Evolutionary conservation across 2,888 invertebrate species (phyloP), one percentile per base, ranked within the genome.

Genomic region (Lamellibrachia satsuma): DNA sequence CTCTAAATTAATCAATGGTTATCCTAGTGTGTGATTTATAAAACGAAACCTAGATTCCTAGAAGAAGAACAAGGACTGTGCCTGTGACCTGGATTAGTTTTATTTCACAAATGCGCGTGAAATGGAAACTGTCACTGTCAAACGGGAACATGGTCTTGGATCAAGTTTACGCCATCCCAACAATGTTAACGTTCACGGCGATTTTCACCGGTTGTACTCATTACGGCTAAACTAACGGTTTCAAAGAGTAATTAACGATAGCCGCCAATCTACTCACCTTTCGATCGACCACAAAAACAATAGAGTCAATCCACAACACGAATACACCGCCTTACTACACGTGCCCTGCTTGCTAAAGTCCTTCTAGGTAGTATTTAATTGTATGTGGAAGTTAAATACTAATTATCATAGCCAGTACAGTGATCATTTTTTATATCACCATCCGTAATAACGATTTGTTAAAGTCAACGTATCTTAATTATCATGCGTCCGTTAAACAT

Each of bases 231-330:
- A 22, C 15, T 55, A 75, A 75, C 22, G 15, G 22, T 22, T 75
- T 22, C 15, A 75, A 75, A 15, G 75, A 3, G 75, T 75, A 75
- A 75, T 75, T 75, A 75, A n/a, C 6, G 1, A 22, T 22, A 22
- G 75, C 75, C 75, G 75, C 75, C n/a, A 75, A 75, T 75, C 75
- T 75, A 75, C 75, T 75, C 75, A 75, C 75, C 75, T 75, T 22
- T 75, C 75, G 22, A 75, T 22, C 75, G 4, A 15, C 2, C 75
- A 15, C 22, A 39, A 39, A 39, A 39, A 39, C 39, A 15, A 15
- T 75, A 22, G 75, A 6, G 22, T 6, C 22, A 11, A 75, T 3
- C 22, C 11, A 3, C 75, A 75, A 75, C 55, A 75, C 22, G 75
- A 75, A 75, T 75, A 75, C 75, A 75, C 75, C 75, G 75, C 75